Base-by-base conservation (phyloP, 2,113 vertebrate species). In the Oryctolagus cuniculus region DNA sequence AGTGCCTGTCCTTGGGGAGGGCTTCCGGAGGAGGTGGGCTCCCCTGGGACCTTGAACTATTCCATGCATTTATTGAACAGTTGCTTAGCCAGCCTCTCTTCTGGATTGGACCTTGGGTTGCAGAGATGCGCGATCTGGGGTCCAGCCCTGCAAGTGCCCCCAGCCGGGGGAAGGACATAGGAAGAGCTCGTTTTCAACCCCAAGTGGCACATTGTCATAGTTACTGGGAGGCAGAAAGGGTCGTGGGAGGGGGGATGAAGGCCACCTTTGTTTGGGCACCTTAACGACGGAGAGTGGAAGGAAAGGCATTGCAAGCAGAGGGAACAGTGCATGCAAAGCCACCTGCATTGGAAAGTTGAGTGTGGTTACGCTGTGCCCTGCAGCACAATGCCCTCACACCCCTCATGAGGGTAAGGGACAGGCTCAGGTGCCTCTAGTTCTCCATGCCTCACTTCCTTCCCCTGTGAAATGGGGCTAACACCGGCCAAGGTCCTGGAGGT, bases 1-100 rank as follows among this genome's bases (percentile, higher is more conserved):
- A 78, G 24, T 25, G 10, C 34, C 29, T 24, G 49, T 44, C 67
- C 67, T 15, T 25, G n/a, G 19, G 25, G 44, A 89, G 34, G 77
- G 53, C 93, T 95, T 96, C 92, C 55, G 91, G 31, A 87, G 66
- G 73, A 95, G 36, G 81, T 16, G 44, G 77, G 29, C 64, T 89
- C 55, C 12, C 36, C 24, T 88, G 55, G 36, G 34, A 21, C 66
- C 78, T 87, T n/a, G 78, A 85, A 78, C 53, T 12, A 36, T 77
- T 73, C 38, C 55, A n/a, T 15, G n/a, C 34, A 21, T 84, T 66
- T 72, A 80, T 73, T 81, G 22, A 86, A 34, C 73, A 63, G 6
- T 61, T 36, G 24, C 16, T 58, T 66, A 15, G 17, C 19, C 17
- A 63, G 49, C 34, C 36, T 85, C 15, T 88, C 51, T 19, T 34